These are phyloP conservation scores for Arrhamphus sclerolepis DNA, from an alignment of 2,797 vertebrate genomes.

Conservation along the genomic window DNA sequence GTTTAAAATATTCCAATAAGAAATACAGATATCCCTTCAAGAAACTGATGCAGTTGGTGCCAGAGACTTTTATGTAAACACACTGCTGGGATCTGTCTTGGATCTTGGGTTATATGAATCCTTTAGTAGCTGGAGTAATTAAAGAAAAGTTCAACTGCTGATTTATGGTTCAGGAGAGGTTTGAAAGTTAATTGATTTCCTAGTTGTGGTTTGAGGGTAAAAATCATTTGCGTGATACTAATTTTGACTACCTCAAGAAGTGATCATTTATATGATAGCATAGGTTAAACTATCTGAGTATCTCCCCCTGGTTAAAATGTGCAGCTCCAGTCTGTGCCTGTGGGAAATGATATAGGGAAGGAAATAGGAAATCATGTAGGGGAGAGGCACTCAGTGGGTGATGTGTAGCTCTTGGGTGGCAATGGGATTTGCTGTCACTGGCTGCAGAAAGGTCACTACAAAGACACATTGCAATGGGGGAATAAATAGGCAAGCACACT, in stretches of 20 bases:
- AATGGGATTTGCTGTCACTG: slow-evolving; percentile 69
- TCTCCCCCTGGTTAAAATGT: slow-evolving; percentile 17
- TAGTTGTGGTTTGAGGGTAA: too few species aligned
- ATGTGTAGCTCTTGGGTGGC: slow-evolving; percentile 59
- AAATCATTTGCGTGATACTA: too few species aligned
- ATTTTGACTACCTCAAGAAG: slow-evolving; percentile 4
- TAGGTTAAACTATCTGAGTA: slow-evolving; percentile 58
- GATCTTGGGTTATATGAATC: too few species aligned
- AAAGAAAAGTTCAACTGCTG: too few species aligned
- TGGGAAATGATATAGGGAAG: slow-evolving; percentile 28
- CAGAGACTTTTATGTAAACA: too few species aligned
- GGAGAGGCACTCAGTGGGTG: slow-evolving; percentile 46
- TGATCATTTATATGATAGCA: slow-evolving; percentile 62
- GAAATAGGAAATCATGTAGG: slow-evolving; percentile 66
- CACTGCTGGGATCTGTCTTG: too few species aligned
- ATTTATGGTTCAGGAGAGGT: too few species aligned
- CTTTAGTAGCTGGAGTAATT: too few species aligned
- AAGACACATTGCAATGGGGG: slow-evolving; percentile 66
- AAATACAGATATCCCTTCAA: too few species aligned
- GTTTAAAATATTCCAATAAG: too few species aligned
- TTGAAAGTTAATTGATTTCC: too few species aligned
- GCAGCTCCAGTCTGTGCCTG: slow-evolving; percentile 28
- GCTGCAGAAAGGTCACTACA: slow-evolving; percentile 77
- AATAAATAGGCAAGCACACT: slow-evolving; percentile 66
- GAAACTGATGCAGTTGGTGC: too few species aligned